phyloP scores from a whole-genome alignment of 37 sponge, comb jelly and placozoan genomes.

The Crambe crambe region DNA sequence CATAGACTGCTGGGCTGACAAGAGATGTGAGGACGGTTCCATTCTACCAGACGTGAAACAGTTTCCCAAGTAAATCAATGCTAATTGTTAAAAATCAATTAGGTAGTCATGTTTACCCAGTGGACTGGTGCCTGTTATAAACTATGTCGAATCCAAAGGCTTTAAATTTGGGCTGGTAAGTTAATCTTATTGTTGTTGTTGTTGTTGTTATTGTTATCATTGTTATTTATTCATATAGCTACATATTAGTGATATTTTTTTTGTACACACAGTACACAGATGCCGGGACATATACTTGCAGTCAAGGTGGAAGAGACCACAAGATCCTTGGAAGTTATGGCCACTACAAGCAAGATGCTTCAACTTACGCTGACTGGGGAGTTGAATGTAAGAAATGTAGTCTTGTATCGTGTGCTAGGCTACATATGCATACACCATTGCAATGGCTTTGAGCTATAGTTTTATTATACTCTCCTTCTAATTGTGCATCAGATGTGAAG shows the following conservation, averaged over 20 bases:
- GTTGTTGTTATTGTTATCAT: too few relatives aligned
- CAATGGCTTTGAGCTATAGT: too few relatives aligned
- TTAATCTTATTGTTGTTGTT: too few relatives aligned
- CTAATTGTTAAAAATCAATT: not conserved
- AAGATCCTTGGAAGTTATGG: slow-evolving; percentile 88
- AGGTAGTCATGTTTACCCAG: slow-evolving; percentile 20
- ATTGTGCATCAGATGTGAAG: slow-evolving; percentile 85
- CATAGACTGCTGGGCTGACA: slow-evolving; percentile 87
- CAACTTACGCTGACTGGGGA: slow-evolving; percentile 83
- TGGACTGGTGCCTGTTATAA: slow-evolving; percentile 63
- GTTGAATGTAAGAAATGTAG: slow-evolving; percentile 83
- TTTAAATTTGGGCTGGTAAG: slow-evolving; percentile 88
- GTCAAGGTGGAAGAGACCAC: slow-evolving; percentile 56
- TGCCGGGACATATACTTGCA: slow-evolving; percentile 80
- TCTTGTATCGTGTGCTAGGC: too few relatives aligned
- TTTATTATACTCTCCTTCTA: too few relatives aligned
- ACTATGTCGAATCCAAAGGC: slow-evolving; percentile 79
- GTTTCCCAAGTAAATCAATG: slow-evolving; percentile 69
- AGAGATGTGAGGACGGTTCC: slow-evolving; percentile 58
- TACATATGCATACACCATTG: too few relatives aligned
- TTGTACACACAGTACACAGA: slow-evolving; percentile 74
- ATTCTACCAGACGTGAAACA: slow-evolving; percentile 61
- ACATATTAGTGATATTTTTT: not conserved
- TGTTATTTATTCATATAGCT: too few relatives aligned
- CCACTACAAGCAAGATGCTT: slow-evolving; percentile 80